Evolutionary conservation across 2,797 vertebrate species (phyloP), one percentile per base, ranked within the genome.

Genomic region (Orientallactaga sibirica): DNA sequence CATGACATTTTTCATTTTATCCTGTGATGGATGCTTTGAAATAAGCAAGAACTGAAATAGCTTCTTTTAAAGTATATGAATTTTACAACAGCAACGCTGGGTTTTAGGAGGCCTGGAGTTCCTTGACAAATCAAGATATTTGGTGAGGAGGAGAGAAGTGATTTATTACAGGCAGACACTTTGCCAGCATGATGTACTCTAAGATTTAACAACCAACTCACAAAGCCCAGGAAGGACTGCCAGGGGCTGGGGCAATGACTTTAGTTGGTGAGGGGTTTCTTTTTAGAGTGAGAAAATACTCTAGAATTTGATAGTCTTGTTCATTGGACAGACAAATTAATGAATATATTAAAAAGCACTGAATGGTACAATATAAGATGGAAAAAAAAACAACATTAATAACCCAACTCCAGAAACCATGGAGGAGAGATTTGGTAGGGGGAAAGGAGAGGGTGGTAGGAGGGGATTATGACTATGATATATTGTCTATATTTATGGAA

Each of bases 1-100:
- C 14, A 29, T 73, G 89, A 27, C 58, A 33, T 92, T 95, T 96
- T 95, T 95, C 90, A 92, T 90, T 52, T 93, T 82, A 77, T 73
- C 66, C 64, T 90, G 20, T 91, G 68, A 79, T 67, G 37, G 92
- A 67, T 84, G 92, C 93, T 87, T 62, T 77, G 85, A 93, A 90
- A 92, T 90, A 91, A 92, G 27, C 18, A 48, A 84, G 73, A 95
- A 20, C 29, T 90, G 80, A 94, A 90, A 88, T 83, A 93, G 90
- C 80, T 95, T 78, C 64, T 77, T 92, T 86, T 43, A 78, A 94
- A 27, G 19, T 67, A 55, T 10, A 48, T 90, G 88, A 92, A 93
- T 90, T 91, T 78, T 81, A 43, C 89, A 61, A 89, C 84, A 19
- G 27, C 84, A 92, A 83, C 7, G 37, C 15, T 58, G 37, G 43